Conservation (phyloP, 2,888 invertebrate genomes). For the Drosophila paracracens region DNA sequence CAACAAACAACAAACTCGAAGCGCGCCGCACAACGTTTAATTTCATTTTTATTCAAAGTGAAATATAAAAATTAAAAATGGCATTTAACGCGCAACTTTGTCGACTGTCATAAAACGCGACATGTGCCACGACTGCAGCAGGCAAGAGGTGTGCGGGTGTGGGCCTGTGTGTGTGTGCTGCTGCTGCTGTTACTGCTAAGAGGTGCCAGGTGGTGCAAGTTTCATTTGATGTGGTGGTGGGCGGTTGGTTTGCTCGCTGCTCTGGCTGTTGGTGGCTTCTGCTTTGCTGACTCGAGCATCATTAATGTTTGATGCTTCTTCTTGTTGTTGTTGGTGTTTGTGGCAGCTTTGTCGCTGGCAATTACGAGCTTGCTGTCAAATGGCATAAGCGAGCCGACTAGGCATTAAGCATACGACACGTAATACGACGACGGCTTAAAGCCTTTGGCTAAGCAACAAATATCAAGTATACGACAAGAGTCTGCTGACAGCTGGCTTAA, state of each 20-base stretch:
- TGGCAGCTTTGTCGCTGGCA: constrained; percentile 35
- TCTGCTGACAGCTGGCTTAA: neutral
- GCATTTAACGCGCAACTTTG: constrained; percentile 75
- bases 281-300: constrained; percentile 39
- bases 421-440: constrained; percentile 9
- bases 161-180: neutral
- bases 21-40: constrained; percentile 54
- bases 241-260: constrained; percentile 6
- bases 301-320: constrained; percentile 47
- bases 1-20: neutral
- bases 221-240: constrained; percentile 43
- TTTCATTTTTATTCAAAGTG: constrained; percentile 77
- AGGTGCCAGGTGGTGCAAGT: constrained; percentile 25
- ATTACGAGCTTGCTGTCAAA: constrained; percentile 39
- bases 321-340: constrained; percentile 21
- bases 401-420: constrained; percentile 33
- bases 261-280: constrained; percentile 11
- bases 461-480: constrained; percentile 12
- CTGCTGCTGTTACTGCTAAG: neutral
- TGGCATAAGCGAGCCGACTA: constrained; percentile 9
- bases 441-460: constrained; percentile 6
- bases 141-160: neutral
- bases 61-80: constrained; percentile 74
- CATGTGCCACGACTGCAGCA: constrained; percentile 32
- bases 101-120: constrained; percentile 64